Evolutionary conservation across 1,140 invertebrate species (phyloP), one percentile per base, ranked within the genome.

Genomic region (Acyrthosiphon pisum): DNA sequence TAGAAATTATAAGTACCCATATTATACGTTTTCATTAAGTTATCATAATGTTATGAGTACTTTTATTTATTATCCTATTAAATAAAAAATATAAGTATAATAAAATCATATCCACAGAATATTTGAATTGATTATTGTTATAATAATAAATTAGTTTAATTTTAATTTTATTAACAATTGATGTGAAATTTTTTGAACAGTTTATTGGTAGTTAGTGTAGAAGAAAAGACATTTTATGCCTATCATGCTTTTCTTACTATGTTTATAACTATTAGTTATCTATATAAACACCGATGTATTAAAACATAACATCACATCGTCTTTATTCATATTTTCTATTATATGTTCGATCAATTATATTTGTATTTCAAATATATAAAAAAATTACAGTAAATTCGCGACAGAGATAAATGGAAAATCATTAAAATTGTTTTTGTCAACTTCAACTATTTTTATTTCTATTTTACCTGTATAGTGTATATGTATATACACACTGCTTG

Each of bases 401-500:
- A 56, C 22, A 18, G 50, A 89, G 50, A 89, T 89, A 56, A 88
- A 88, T 88, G 35, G 18, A 50, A 50, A 50, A 88, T 89, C 48
- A 23, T 89, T 26, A 56, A 90, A 26, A 90, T 90, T 90, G 8
- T 37, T 56, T 90, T 56, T 90, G 86, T n/a, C 44, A 18, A 48
- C n/a, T 87, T 48, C 6, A 48, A 87, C 84, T 87, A 30, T 48
- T 87, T 56, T 87, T 46, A 86, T 22, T 88, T 50, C 14, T 50
- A 35, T 88, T 6, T 26, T n/a, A 30, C 30, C 30, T 7, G 14
- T 68, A 30, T 30, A 30, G n/a, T 30, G 26, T 26, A 26, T 68
- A 60, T 26, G 9, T 68, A 60, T 30, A 9, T 60, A 8, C 23
- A 30, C 9, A 60, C 56, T 9, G 9, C 26, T 7, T 56, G 6